A percentile compares a stretch with the other conserved stretches of the same genome.
phyloP scores from a whole-genome alignment of 2,113 vertebrate species.

The Calypte anna region DNA sequence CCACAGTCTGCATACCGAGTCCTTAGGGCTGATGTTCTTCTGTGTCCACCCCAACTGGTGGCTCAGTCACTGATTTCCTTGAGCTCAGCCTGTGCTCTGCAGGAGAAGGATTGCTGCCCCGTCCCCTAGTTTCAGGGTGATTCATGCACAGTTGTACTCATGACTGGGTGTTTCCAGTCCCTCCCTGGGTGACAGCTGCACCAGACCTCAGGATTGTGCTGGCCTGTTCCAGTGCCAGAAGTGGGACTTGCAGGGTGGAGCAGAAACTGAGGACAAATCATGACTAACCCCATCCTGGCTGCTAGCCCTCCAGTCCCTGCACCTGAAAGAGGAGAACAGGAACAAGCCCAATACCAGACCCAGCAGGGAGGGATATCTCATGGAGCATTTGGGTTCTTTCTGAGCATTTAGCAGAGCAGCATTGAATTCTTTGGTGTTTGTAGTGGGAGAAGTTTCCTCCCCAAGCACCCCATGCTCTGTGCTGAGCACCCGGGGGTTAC shows the following conservation, averaged over 20 bases:
- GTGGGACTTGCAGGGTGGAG: constrained; percentile 38
- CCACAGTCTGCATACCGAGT: not conserved
- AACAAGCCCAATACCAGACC: not conserved
- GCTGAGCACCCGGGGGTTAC: not conserved
- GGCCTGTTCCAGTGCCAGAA: constrained; percentile 8
- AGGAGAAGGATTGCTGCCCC: not conserved
- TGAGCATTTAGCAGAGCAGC: not conserved
- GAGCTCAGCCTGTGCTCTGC: not conserved
- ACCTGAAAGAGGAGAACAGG: not conserved
- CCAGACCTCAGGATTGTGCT: constrained; percentile 10
- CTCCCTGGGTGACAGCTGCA: not conserved
- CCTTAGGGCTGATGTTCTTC: not conserved
- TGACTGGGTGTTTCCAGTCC: constrained; percentile 26
- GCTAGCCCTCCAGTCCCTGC: not conserved
- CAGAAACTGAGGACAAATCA: constrained; percentile 9
- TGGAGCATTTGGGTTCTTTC: not conserved
- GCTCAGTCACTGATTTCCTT: not conserved
- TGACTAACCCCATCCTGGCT: constrained; percentile 31
- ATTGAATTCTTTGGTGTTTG: not conserved
- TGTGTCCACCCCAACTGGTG: not conserved
- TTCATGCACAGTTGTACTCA: not conserved
- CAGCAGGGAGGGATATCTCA: not conserved
- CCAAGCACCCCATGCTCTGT: not conserved
- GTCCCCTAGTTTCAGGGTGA: not conserved
- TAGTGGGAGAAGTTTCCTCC: not conserved